Base-by-base conservation (phyloP, 2,113 vertebrate genomes). In the Lichenostomus cassidix region DNA sequence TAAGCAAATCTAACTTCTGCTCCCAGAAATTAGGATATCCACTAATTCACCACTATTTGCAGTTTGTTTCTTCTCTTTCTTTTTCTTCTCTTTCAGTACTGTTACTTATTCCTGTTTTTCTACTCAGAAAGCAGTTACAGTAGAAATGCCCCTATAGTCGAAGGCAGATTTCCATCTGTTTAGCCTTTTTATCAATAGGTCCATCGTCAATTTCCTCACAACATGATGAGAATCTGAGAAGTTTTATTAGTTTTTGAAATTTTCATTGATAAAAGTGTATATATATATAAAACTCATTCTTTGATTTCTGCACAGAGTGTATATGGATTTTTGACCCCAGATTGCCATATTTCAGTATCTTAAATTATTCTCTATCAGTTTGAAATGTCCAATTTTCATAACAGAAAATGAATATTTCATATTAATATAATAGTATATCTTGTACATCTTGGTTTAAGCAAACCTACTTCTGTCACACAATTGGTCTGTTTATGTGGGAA, bases 171-270 rank as follows among this genome's bases (percentile, higher is more conserved):
- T 83, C 33, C 67, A 79, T 71, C 71, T 86, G 24, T 47, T 94
- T 70, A 62, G 31, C 41, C 10, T 75, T 91, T 94, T 83, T 83
- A 89, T 93, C 76, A 58, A 11, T 35, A 65, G 3, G 29, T 55
- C 52, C 42, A 76, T 76, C 52, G 0, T 76, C 84, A 89, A 68
- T 91, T 93, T 96, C 81, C 41, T 63, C 73, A 58, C 14, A 67
- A 49, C n/a, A 49, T 27, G 73, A 83, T 71, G 20, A 63, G 24
- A 89, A 80, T 76, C 49, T 83, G n/a, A 83, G 47, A 91, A 65
- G 41, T 71, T 82, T 59, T 46, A 91, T 89, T 96, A 73, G 35
- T 76, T 96, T 82, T 59, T 83, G 49, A 89, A 91, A 80, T 77
- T 83, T 75, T 80, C 31, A 29, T 47, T 53, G 87, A 83, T 71